These are phyloP conservation scores for Notothenia coriiceps DNA, from an alignment of 2,113 vertebrate genomes.

Conservation along the genomic window DNA sequence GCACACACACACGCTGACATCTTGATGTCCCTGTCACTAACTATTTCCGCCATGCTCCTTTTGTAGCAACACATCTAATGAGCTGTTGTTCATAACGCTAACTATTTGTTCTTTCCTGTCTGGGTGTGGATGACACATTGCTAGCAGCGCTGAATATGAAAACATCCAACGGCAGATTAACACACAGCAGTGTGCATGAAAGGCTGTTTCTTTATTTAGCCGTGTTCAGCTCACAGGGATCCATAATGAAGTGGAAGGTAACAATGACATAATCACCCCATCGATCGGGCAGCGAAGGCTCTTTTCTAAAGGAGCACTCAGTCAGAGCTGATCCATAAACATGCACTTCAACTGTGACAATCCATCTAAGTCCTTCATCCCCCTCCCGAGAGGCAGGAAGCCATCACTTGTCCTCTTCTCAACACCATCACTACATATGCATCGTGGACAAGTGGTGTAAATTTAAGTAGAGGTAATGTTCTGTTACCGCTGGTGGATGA, in stretches of 20 bases:
- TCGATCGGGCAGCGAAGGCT: constrained; percentile 48
- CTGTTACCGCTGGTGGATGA: constrained; percentile 30
- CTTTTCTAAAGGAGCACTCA: constrained; percentile 47
- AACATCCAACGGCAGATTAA: constrained; percentile 52
- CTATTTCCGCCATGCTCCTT: constrained; percentile 36
- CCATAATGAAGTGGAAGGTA: constrained; percentile 58
- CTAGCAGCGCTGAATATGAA: constrained; percentile 23
- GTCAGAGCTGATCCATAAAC: constrained; percentile 62
- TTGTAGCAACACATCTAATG: constrained; percentile 58
- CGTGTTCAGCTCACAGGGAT: constrained; percentile 8
- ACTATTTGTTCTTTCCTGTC: constrained; percentile 55
- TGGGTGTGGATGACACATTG: constrained; percentile 47
- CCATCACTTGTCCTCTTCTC: constrained; percentile 28
- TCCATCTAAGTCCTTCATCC: constrained; percentile 15
- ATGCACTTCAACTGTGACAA: constrained; percentile 48
- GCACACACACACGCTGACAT: not conserved
- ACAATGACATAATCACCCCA: constrained; percentile 57
- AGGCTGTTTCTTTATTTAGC: constrained; percentile 19
- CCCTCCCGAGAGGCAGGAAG: constrained; percentile 40
- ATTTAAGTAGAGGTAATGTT: constrained; percentile 25
- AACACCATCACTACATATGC: constrained; percentile 19
- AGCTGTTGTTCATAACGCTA: constrained; percentile 61
- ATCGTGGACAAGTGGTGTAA: constrained; percentile 7
- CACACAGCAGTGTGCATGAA: not conserved
- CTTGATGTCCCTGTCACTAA: constrained; percentile 4